Evolutionary conservation across 2,888 invertebrate genomes (phyloP).

Genomic region (Thera obeliscata): DNA sequence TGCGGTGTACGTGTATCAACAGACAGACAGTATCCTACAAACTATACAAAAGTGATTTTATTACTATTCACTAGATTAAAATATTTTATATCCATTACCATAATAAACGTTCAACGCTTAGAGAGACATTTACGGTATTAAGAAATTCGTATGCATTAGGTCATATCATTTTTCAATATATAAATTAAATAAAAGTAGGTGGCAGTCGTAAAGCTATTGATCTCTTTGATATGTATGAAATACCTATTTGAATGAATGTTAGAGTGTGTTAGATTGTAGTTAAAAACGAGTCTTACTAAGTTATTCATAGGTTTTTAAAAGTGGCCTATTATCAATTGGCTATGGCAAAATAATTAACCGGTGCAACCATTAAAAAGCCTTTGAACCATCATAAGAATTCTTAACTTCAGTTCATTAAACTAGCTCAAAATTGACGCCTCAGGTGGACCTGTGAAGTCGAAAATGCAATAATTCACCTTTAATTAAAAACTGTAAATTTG

Average conservation of each 20-base stretch:
- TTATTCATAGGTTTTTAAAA: conserved; percentile 2
- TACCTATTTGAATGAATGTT: conserved; percentile 14
- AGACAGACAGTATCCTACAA: not conserved
- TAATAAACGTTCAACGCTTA: conserved; percentile 28
- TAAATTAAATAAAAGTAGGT: conserved; percentile 31
- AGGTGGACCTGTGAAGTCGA: too few species aligned
- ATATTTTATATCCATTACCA: conserved; percentile 33
- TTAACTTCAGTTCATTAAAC: not conserved
- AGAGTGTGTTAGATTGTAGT: not conserved
- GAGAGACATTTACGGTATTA: conserved; percentile 30
- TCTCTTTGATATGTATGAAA: conserved; percentile 13
- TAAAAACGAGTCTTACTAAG: conserved; percentile 1
- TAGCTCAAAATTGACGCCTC: too few species aligned
- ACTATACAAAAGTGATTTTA: conserved; percentile 21
- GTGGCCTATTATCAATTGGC: not conserved
- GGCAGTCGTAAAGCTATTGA: conserved; percentile 25
- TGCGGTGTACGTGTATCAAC: too few species aligned
- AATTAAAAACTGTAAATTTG: too few species aligned
- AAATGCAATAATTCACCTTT: too few species aligned
- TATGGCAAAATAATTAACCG: not conserved
- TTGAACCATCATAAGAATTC: not conserved
- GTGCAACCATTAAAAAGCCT: not conserved
- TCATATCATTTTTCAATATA: conserved; percentile 27
- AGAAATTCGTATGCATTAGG: conserved; percentile 34
- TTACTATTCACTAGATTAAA: conserved; percentile 40